These are phyloP conservation scores for Aspidiotus destructor DNA, from an alignment of 2,888 invertebrate genomes.

Conservation along the genomic window DNA sequence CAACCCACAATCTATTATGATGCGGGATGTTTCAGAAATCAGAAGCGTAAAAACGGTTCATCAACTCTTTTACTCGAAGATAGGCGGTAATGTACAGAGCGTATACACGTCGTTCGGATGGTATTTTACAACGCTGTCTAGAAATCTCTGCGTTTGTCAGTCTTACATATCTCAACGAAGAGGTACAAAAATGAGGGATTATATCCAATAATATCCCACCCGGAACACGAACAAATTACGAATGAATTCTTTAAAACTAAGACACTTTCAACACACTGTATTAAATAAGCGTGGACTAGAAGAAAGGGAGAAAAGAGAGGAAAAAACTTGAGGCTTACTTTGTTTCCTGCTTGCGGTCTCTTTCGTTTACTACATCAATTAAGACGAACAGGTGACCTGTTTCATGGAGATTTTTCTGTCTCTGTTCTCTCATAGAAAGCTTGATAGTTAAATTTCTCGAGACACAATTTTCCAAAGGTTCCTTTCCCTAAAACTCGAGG, in stretches of 20 bases:
- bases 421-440: too few species aligned
- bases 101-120: background rate
- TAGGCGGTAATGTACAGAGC: background rate
- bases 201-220: background rate
- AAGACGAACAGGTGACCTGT: background rate
- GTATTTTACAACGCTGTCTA: too few species aligned
- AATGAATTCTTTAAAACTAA: background rate
- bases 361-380: too few species aligned
- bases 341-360: too few species aligned
- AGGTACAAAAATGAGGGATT: background rate
- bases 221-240: background rate
- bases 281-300: background rate
- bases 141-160: too few species aligned
- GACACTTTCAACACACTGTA: background rate
- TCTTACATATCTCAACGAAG: background rate
- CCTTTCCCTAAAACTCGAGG: too few species aligned
- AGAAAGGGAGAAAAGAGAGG: too few species aligned
- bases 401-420: background rate
- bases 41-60: background rate
- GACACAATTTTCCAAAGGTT: too few species aligned
- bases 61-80: background rate
- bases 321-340: too few species aligned
- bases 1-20: background rate
- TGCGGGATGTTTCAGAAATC: background rate
- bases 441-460: too few species aligned